Percentiles rank a stretch among this genome's conserved stretches.
These are phyloP conservation scores for Rhopalosiphum padi DNA, from an alignment of 1,140 invertebrate genomes.

Conservation along the genomic window DNA sequence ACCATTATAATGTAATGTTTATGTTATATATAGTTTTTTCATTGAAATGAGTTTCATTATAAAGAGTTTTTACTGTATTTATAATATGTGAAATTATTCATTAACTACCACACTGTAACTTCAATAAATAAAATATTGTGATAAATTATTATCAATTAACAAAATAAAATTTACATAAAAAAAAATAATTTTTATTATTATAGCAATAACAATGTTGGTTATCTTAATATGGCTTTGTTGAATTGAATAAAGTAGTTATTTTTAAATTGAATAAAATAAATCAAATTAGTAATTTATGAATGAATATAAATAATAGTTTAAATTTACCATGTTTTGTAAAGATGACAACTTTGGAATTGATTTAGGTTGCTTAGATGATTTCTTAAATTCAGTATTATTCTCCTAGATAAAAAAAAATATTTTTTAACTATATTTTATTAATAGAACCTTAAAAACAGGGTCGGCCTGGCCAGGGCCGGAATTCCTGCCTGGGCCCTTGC, in stretches of 20 bases:
- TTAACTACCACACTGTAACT: not conserved
- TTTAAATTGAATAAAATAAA: not conserved
- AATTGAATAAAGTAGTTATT: not conserved
- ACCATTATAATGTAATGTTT: no score
- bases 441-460: not conserved
- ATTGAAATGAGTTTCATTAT: no score
- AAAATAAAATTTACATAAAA: not conserved
- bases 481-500: no score
- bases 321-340: conserved; percentile 24
- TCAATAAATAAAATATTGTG: not conserved
- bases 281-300: not conserved
- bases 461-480: no score
- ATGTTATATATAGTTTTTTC: no score
- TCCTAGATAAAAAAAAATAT: not conserved
- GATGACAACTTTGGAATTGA: not conserved
- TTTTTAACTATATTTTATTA: not conserved
- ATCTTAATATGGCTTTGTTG: not conserved
- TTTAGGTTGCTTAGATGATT: not conserved
- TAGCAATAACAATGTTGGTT: not conserved
- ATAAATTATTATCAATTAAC: not conserved
- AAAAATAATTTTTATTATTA: not conserved
- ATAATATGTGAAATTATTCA: not conserved
- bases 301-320: not conserved
- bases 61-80: not conserved
- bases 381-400: not conserved